phyloP scores from a whole-genome alignment of 2,888 invertebrate genomes.

The Acanthoscelides obtectus region DNA sequence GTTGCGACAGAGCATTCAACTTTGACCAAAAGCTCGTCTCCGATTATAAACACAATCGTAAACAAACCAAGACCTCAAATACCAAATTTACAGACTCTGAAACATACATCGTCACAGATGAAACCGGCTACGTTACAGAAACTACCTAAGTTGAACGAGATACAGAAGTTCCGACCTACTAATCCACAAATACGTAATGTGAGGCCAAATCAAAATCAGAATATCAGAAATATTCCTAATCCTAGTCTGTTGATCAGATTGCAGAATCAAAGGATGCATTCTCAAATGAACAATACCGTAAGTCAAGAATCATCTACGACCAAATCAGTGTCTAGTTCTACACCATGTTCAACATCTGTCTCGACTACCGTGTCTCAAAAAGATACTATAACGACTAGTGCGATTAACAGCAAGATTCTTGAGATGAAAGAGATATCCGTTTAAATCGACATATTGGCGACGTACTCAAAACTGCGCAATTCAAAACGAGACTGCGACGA shows the following conservation, averaged over 20 bases:
- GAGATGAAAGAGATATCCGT: slow-evolving; percentile 34
- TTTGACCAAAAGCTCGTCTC: slow-evolving; percentile 23
- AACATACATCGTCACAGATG: slow-evolving; percentile 29
- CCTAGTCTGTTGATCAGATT: slow-evolving; percentile 57
- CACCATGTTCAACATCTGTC: slow-evolving; percentile 8
- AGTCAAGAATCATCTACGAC: not conserved
- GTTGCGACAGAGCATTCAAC: slow-evolving; percentile 41
- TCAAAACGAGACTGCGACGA: not conserved
- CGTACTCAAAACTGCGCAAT: not conserved
- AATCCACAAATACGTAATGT: slow-evolving; percentile 36
- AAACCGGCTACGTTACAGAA: slow-evolving; percentile 35
- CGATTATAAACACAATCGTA: slow-evolving; percentile 10
- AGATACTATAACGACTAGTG: not conserved
- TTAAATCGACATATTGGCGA: slow-evolving; percentile 11
- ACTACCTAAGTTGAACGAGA: slow-evolving; percentile 49
- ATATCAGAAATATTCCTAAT: slow-evolving; percentile 60
- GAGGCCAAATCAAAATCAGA: slow-evolving; percentile 52
- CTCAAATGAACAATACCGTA: slow-evolving; percentile 16
- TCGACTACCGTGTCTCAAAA: slow-evolving; percentile 2
- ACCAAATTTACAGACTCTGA: slow-evolving; percentile 40
- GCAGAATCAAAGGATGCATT: slow-evolving; percentile 46
- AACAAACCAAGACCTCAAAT: slow-evolving; percentile 37
- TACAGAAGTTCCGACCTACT: slow-evolving; percentile 41
- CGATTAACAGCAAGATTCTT: slow-evolving; percentile 13
- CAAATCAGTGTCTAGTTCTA: not conserved